These are phyloP conservation scores for Nothoprocta pentlandii DNA, from an alignment of 2,113 vertebrate genomes.

Conservation along the genomic window DNA sequence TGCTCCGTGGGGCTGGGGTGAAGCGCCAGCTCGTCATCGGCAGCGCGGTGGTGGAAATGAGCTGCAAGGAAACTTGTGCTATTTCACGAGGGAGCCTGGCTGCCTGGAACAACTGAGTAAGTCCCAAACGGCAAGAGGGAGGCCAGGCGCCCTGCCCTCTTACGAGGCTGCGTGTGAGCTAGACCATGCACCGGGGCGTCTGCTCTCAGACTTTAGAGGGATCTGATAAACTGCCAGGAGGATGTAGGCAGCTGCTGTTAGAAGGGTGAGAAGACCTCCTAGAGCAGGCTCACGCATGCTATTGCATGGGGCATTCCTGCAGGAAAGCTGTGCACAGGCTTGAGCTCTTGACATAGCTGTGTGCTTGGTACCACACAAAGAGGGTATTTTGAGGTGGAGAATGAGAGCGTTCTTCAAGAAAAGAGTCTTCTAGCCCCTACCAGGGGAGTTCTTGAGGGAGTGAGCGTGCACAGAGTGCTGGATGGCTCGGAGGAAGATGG, in stretches of 20 bases:
- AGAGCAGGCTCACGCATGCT: not conserved
- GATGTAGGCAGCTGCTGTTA: not conserved
- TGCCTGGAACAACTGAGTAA: not conserved
- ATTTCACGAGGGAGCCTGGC: not conserved
- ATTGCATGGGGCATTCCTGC: not conserved
- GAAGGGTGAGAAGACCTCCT: not conserved
- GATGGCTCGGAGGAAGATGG: not conserved
- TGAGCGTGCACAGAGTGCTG: not conserved
- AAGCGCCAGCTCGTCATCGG: not conserved
- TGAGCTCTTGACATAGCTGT: not conserved
- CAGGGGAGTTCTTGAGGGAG: not conserved
- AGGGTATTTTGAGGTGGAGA: not conserved
- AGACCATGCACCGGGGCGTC: not conserved
- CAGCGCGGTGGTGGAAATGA: not conserved
- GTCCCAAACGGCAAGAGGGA: not conserved
- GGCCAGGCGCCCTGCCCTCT: not conserved
- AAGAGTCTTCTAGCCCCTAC: not conserved
- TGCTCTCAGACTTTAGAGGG: not conserved
- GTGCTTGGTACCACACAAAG: not conserved
- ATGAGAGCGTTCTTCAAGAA: constrained; percentile 12
- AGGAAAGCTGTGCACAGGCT: not conserved
- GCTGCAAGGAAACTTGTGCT: constrained; percentile 29
- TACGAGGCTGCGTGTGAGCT: not conserved
- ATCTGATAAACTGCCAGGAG: not conserved
- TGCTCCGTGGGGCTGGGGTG: not conserved